phyloP scores from a whole-genome alignment of 2,113 vertebrate species.

The Petrocephalus microphthalmus region DNA sequence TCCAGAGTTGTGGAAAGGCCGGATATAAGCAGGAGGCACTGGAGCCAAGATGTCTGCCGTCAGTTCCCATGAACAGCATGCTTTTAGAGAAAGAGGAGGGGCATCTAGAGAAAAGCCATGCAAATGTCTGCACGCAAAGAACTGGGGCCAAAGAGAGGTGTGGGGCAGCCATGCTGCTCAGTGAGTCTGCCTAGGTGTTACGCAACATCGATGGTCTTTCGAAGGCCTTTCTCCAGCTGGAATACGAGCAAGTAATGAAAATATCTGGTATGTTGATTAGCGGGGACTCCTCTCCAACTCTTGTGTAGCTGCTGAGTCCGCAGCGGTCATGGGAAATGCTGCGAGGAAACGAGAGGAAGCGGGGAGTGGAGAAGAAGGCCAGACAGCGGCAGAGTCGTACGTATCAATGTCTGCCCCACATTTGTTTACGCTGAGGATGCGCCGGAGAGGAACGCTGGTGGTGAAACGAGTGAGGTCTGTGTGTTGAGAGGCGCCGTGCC shows the following conservation, averaged over 20 bases:
- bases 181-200: not conserved
- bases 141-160: not conserved
- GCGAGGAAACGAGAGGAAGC: not conserved
- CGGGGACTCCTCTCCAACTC: not conserved
- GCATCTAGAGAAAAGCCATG: not conserved
- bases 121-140: not conserved
- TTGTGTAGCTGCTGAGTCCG: conserved; percentile 23
- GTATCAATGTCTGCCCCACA: conserved; percentile 34
- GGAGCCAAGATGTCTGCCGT: not conserved
- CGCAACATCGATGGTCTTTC: not conserved
- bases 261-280: conserved; percentile 26
- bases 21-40: not conserved
- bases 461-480: conserved; percentile 34
- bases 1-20: not conserved
- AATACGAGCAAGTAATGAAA: not conserved
- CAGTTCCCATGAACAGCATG: not conserved
- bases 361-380: conserved; percentile 15
- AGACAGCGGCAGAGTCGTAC: conserved; percentile 39
- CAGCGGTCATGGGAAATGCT: not conserved
- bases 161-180: not conserved
- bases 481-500: conserved; percentile 50
- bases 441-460: conserved; percentile 4
- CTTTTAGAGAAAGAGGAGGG: not conserved
- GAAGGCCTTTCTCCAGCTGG: not conserved
- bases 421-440: conserved; percentile 47